A percentile compares a stretch with the other conserved stretches of the same genome.
These are phyloP conservation scores for Acanthornis magna DNA, from an alignment of 2,797 vertebrate genomes.

Conservation along the genomic window DNA sequence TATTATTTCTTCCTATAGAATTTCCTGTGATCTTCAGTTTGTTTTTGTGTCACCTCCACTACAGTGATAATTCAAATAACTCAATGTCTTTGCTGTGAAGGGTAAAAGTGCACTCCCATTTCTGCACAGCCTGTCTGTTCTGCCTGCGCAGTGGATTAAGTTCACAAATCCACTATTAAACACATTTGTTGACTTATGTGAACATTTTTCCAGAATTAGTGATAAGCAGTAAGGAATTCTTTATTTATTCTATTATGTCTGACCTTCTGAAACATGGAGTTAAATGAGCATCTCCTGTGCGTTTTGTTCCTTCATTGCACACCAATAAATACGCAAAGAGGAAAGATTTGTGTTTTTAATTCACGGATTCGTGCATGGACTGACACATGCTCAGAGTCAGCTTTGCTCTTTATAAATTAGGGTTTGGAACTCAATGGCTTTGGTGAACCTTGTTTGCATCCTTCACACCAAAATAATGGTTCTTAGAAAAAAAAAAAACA, in stretches of 20 bases:
- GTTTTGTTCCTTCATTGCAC: neutral
- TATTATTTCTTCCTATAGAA: neutral
- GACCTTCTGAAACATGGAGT: neutral
- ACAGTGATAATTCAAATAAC: neutral
- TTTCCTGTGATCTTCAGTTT: neutral
- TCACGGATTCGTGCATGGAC: neutral
- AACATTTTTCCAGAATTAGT: neutral
- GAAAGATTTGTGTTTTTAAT: neutral
- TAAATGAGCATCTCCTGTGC: neutral
- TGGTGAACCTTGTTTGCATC: neutral
- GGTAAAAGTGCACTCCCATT: neutral
- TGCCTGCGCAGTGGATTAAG: neutral
- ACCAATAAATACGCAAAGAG: neutral
- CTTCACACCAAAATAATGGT: neutral
- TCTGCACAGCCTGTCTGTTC: neutral
- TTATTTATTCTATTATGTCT: neutral
- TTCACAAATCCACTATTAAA: neutral
- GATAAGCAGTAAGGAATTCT: neutral
- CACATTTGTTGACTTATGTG: neutral
- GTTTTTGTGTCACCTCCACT: neutral
- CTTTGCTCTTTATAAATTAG: neutral
- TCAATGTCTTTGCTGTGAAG: neutral
- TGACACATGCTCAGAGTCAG: neutral
- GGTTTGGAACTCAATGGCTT: neutral
- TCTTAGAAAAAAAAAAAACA: neutral